These are phyloP conservation scores for Lepus timidus DNA, from an alignment of 2,113 vertebrate species.

Conservation along the genomic window DNA sequence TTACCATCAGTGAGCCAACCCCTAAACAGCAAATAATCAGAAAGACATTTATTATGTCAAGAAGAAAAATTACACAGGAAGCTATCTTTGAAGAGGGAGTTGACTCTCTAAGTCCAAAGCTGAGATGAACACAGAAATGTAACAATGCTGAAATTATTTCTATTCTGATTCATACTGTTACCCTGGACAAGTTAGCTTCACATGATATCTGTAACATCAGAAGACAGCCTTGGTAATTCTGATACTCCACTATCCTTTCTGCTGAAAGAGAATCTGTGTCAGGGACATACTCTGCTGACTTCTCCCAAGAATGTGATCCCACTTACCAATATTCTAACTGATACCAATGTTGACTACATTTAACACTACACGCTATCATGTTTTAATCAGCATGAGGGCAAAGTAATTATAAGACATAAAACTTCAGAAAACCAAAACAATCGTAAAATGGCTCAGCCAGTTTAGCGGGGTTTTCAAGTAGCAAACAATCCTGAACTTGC, in stretches of 20 bases:
- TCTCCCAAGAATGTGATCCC: background rate
- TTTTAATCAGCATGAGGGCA: background rate
- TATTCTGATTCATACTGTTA: background rate
- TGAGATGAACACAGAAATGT: constrained; percentile 56
- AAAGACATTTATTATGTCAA: constrained; percentile 51
- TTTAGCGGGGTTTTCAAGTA: constrained; percentile 1
- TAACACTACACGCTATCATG: constrained; percentile 4
- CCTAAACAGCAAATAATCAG: constrained; percentile 32
- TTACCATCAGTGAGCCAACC: constrained; percentile 68
- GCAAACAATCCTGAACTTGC: constrained; percentile 36
- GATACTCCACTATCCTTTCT: background rate
- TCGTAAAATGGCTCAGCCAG: background rate
- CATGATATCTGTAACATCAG: background rate
- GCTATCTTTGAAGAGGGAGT: constrained; percentile 36
- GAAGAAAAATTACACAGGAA: constrained; percentile 66
- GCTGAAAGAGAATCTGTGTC: constrained; percentile 4
- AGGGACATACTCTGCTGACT: background rate
- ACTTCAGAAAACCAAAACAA: constrained; percentile 26
- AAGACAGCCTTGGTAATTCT: background rate
- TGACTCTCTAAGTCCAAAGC: constrained; percentile 50
- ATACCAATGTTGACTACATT: constrained; percentile 27
- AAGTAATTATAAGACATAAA: background rate
- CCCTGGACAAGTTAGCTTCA: background rate
- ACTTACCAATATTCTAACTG: background rate
- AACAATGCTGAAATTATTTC: constrained; percentile 45